Conservation (phyloP, 1,140 invertebrate genomes). For the Trialeurodes vaporariorum region DNA sequence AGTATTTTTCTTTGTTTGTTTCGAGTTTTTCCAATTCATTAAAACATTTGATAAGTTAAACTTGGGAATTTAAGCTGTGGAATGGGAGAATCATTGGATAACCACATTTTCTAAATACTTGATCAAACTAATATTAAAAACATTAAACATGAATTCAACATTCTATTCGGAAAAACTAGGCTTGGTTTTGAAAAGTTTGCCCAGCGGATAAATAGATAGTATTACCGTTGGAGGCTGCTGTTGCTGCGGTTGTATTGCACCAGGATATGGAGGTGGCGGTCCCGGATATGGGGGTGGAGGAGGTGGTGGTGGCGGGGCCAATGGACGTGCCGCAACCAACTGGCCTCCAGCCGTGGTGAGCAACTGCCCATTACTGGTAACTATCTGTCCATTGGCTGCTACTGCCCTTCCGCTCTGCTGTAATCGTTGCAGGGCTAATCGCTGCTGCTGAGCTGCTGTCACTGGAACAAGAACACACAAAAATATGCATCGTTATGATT, state of each 20-base stretch:
- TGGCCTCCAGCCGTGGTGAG: conserved; percentile 5
- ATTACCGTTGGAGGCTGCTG: conserved; percentile 20
- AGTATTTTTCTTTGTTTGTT: too few relatives aligned
- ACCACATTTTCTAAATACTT: too few relatives aligned
- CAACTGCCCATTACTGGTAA: conserved; percentile 14
- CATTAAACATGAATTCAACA: too few relatives aligned
- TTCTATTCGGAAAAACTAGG: too few relatives aligned
- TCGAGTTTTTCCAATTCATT: too few relatives aligned
- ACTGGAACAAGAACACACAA: neutral
- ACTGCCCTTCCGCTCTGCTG: neutral
- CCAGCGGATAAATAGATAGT: too few relatives aligned
- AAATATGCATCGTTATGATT: too few relatives aligned
- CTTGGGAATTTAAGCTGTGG: too few relatives aligned
- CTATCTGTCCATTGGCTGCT: neutral
- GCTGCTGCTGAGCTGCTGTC: neutral
- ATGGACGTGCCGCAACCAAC: conserved; percentile 9
- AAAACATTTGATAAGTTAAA: too few relatives aligned
- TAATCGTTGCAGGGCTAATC: neutral
- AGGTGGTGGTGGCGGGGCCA: conserved; percentile 36
- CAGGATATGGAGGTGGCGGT: conserved; percentile 53
- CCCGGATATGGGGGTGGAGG: conserved; percentile 49
- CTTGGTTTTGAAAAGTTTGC: too few relatives aligned
- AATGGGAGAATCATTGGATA: too few relatives aligned
- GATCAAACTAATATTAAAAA: too few relatives aligned
- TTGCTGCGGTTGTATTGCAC: conserved; percentile 32